Evolutionary conservation across 2,888 invertebrate genomes (phyloP).

Genomic region (Carpatolechia fugitivella): DNA sequence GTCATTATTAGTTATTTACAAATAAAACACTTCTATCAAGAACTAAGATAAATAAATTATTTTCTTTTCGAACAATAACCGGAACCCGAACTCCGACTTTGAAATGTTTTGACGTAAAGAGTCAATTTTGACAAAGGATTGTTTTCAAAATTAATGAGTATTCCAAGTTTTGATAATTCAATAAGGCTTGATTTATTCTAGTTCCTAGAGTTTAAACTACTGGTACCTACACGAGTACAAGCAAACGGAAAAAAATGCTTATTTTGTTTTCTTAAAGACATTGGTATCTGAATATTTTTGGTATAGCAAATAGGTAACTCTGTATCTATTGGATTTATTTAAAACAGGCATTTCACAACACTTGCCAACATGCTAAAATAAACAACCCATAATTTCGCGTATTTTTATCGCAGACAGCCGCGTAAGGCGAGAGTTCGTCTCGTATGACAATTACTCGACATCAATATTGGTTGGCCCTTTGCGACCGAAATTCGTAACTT

Average conservation of each 20-base stretch:
- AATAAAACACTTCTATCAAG: not conserved
- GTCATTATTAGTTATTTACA: constrained; percentile 2
- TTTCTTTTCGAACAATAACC: no score
- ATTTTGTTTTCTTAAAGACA: no score
- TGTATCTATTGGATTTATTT: no score
- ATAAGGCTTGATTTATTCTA: no score
- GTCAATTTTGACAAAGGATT: not conserved
- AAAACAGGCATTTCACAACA: not conserved
- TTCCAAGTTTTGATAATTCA: no score
- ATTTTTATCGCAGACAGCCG: constrained; percentile 28
- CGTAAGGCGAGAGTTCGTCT: constrained; percentile 47
- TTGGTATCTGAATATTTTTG: no score
- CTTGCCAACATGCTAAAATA: not conserved
- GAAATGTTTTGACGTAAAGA: not conserved
- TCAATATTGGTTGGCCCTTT: constrained; percentile 74
- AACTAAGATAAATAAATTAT: not conserved
- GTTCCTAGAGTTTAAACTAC: no score
- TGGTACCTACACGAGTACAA: no score
- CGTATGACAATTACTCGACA: constrained; percentile 70
- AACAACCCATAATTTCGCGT: not conserved
- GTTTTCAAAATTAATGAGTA: not conserved
- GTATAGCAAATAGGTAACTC: no score
- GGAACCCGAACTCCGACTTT: not conserved
- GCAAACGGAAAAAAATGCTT: no score
- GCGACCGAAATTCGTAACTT: constrained; percentile 68